These are phyloP conservation scores for Penelope pileata DNA, from an alignment of 2,113 vertebrate species.

Conservation along the genomic window DNA sequence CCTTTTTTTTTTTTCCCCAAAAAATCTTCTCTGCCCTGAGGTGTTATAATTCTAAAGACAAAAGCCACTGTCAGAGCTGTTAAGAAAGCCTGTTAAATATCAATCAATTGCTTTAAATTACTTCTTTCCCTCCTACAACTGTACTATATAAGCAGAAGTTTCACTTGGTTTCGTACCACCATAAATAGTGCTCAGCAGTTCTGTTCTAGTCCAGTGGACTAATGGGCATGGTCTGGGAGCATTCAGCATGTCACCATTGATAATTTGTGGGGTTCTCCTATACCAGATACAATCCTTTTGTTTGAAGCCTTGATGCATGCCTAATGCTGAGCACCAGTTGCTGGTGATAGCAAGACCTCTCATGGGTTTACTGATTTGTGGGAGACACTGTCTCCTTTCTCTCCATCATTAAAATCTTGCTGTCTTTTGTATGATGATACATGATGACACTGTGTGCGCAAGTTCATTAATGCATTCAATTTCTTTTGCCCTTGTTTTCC, in stretches of 20 bases:
- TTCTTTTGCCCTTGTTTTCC: constrained; percentile 15
- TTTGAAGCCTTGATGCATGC: background rate
- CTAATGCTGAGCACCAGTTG: background rate
- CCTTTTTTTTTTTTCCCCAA: background rate
- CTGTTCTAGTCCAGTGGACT: constrained; percentile 19
- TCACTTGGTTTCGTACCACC: constrained; percentile 11
- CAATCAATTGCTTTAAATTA: background rate
- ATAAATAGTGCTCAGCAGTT: background rate
- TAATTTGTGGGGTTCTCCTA: background rate
- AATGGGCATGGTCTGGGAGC: background rate
- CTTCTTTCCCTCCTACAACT: background rate
- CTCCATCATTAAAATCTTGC: constrained; percentile 5
- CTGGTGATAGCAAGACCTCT: background rate
- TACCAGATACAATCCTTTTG: background rate
- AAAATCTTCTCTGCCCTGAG: background rate
- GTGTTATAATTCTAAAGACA: background rate
- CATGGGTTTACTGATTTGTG: background rate
- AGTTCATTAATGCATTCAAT: background rate
- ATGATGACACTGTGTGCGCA: background rate
- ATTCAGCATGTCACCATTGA: background rate
- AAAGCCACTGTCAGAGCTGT: background rate
- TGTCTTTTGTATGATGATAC: background rate
- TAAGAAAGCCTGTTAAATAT: background rate
- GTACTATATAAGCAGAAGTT: background rate
- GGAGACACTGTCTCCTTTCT: background rate